Conservation (phyloP, 2,797 vertebrate genomes). For the Gorsachius magnificus region DNA sequence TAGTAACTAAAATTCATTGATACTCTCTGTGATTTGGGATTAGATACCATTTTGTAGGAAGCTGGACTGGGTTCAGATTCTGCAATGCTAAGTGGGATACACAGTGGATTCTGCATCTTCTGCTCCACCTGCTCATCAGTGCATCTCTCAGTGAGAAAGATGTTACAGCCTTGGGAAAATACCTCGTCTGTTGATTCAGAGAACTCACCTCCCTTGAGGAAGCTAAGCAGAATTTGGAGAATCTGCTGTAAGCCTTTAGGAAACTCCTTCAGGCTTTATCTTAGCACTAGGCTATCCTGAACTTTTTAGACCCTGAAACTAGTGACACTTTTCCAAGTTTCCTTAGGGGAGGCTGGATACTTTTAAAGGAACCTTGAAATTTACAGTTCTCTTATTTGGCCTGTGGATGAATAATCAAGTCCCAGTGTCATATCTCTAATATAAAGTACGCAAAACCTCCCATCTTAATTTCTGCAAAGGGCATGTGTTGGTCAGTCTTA, state of each 20-base stretch:
- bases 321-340: neutral
- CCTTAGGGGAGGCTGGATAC: neutral
- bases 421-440: neutral
- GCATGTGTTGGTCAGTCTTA: neutral
- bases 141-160: neutral
- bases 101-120: neutral
- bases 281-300: neutral
- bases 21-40: neutral
- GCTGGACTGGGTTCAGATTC: neutral
- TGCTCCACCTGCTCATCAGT: neutral
- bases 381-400: neutral
- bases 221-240: neutral
- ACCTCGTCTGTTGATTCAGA: neutral
- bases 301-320: neutral
- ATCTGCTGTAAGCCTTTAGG: neutral
- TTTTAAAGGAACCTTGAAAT: neutral
- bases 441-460: neutral
- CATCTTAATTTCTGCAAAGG: neutral
- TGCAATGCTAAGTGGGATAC: neutral
- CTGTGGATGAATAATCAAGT: neutral
- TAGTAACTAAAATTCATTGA: neutral
- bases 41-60: neutral
- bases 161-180: neutral
- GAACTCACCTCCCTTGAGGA: neutral
- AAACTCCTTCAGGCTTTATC: neutral